Conservation (phyloP, 2,888 invertebrate species). For the Netelia fuscicornis region DNA sequence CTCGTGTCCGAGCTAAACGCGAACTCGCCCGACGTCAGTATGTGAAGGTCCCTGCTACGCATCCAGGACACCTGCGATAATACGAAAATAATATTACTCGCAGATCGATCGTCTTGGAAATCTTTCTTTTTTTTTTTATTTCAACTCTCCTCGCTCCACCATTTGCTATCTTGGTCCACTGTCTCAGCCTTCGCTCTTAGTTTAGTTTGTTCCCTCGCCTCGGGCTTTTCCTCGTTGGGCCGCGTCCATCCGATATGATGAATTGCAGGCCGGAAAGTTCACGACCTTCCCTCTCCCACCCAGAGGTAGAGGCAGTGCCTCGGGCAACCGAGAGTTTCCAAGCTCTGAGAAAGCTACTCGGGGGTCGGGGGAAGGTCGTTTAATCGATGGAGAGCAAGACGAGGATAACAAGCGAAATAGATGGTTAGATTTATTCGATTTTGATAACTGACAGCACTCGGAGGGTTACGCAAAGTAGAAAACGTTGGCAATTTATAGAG, state of each 20-base stretch:
- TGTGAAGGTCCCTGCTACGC: constrained; percentile 89
- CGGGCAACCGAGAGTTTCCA: constrained; percentile 48
- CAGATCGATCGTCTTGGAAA: constrained; percentile 32
- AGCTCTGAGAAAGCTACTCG: constrained; percentile 26
- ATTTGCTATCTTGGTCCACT: constrained; percentile 1
- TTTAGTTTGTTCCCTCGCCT: constrained; percentile 52
- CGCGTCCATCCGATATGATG: constrained; percentile 61
- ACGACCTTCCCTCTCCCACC: constrained; percentile 8
- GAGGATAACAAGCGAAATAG: constrained; percentile 42
- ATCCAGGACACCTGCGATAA: constrained; percentile 90
- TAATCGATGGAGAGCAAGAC: constrained; percentile 52
- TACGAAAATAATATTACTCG: constrained; percentile 55
- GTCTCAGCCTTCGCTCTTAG: constrained; percentile 16
- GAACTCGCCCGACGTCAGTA: constrained; percentile 87
- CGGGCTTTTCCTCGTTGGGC: constrained; percentile 29
- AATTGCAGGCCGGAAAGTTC: constrained; percentile 61
- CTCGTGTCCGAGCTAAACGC: constrained; percentile 90
- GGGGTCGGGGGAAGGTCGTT: neutral
- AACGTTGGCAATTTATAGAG: neutral
- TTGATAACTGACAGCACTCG: constrained; percentile 21
- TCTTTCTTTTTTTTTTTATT: neutral
- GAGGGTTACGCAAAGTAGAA: neutral
- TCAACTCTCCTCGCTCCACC: neutral
- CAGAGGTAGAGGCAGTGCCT: constrained; percentile 27
- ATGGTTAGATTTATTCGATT: constrained; percentile 49